A percentile compares a stretch with the other conserved stretches of the same genome.
phyloP scores from a whole-genome alignment of 2,113 vertebrate species.

The Axis porcinus region DNA sequence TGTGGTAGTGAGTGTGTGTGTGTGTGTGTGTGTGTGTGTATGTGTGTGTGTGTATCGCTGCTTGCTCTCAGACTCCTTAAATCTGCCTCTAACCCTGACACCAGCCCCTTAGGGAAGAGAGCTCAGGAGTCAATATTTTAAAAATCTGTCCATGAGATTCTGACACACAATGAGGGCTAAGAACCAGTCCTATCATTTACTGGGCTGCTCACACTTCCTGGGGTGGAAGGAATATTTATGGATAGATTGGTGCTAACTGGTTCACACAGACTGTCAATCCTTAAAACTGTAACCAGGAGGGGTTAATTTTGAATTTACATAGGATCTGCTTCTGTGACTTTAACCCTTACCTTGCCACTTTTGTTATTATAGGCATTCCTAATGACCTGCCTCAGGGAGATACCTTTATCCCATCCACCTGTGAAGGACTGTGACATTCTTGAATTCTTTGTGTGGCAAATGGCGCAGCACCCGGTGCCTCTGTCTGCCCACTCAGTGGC shows the following conservation, averaged over 20 bases:
- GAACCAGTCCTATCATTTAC: not conserved
- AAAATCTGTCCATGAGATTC: not conserved
- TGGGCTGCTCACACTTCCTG: not conserved
- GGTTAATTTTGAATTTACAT: not conserved
- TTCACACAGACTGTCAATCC: not conserved
- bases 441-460: not conserved
- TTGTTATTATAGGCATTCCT: not conserved
- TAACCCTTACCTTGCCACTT: not conserved
- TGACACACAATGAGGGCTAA: not conserved
- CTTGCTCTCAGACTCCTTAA: not conserved
- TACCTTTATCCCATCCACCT: not conserved
- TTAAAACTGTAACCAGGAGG: not conserved
- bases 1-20: not conserved
- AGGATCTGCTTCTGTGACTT: not conserved
- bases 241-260: not conserved
- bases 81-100: not conserved
- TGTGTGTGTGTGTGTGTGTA: not conserved
- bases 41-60: not conserved
- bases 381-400: not conserved
- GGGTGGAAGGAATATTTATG: not conserved
- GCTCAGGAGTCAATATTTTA: not conserved
- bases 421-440: not conserved
- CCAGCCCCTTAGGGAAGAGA: not conserved
- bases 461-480: fast-evolving
- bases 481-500: not conserved